These are phyloP conservation scores for Drosophila histrio DNA, from an alignment of 2,888 invertebrate species.

Conservation along the genomic window DNA sequence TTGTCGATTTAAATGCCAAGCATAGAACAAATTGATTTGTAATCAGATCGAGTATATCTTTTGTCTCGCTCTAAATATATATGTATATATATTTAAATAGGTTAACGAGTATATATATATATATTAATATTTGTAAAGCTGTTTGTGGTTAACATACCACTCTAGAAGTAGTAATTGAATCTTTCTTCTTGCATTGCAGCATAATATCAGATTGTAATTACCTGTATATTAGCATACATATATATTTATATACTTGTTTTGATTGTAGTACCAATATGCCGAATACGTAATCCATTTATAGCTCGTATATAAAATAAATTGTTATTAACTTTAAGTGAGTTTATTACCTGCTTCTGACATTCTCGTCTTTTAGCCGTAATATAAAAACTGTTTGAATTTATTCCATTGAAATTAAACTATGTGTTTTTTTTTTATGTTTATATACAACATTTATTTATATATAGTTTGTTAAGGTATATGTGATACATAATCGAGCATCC, in stretches of 20 bases:
- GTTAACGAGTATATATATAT: too few relatives aligned
- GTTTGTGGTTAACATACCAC: slow-evolving; percentile 1
- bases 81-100: neutral
- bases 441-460: neutral
- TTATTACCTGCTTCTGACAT: neutral
- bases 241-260: neutral
- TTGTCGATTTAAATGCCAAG: neutral
- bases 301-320: slow-evolving; percentile 4
- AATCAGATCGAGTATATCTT: neutral
- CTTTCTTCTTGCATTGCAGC: neutral
- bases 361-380: neutral
- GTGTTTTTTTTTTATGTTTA: neutral
- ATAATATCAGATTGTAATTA: neutral
- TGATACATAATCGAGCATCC: neutral
- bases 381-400: neutral
- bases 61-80: neutral
- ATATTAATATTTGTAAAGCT: neutral
- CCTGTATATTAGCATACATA: neutral
- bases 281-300: neutral
- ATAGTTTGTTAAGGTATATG: slow-evolving; percentile 2
- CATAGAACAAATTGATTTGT: slow-evolving; percentile 4
- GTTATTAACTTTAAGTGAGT: slow-evolving; percentile 2
- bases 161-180: neutral
- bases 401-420: neutral
- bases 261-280: neutral